Percentiles rank a stretch among this genome's conserved stretches.
Evolutionary conservation across 2,888 invertebrate species (phyloP).

Genomic region (Scaptomyza flava): DNA sequence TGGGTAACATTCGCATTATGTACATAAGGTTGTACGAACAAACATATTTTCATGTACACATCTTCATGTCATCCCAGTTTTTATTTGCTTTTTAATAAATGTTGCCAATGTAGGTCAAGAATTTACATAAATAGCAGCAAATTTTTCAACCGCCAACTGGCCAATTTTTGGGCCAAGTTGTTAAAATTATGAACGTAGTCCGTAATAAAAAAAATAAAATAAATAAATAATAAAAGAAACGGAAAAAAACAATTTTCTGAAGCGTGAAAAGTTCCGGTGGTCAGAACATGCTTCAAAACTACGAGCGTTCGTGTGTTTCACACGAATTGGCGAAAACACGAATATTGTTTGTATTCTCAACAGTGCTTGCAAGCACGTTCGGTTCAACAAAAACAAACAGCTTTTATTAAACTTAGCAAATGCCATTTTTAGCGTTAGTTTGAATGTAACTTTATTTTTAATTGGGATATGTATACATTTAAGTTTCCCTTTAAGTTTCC

Average conservation of each 20-base stretch:
- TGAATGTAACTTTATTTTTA: background rate
- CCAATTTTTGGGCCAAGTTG: constrained; percentile 41
- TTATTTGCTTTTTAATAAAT: background rate
- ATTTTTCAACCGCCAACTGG: constrained; percentile 34
- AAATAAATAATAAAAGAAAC: background rate
- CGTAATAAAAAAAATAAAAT: constrained; percentile 1
- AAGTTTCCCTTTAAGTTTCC: background rate
- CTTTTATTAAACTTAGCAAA: background rate
- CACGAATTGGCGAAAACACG: constrained; percentile 5
- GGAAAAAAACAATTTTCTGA: constrained; percentile 26
- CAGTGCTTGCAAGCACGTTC: constrained; percentile 3
- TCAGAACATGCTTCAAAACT: constrained; percentile 16
- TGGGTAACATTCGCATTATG: background rate
- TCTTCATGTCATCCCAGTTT: constrained; percentile 10
- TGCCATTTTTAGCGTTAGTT: background rate
- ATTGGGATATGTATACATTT: background rate
- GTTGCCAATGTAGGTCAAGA: constrained; percentile 47
- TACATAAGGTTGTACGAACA: background rate
- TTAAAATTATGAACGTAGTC: constrained; percentile 53
- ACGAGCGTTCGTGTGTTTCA: background rate
- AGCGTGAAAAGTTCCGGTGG: constrained; percentile 47
- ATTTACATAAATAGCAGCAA: constrained; percentile 50
- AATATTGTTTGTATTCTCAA: background rate
- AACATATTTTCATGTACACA: constrained; percentile 6
- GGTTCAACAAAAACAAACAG: background rate